phyloP scores from a whole-genome alignment of 2,888 invertebrate species.

The Masnerella sp. region DNA sequence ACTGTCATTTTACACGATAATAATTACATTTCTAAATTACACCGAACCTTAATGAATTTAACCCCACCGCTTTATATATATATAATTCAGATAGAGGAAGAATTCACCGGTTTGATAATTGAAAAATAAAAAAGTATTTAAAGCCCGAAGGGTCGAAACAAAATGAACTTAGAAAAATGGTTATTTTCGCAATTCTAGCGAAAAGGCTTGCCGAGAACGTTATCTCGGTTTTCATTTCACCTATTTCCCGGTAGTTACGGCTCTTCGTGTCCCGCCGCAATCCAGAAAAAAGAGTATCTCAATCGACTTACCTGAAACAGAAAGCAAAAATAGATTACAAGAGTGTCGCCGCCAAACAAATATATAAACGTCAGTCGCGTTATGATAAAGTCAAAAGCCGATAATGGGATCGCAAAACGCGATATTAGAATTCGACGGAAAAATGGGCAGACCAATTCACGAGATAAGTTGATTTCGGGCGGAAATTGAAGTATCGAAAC shows the following conservation, averaged over 20 bases:
- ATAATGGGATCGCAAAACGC: constrained; percentile 23
- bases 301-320: constrained; percentile 54
- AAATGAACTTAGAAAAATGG: too few relatives aligned
- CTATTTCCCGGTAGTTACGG: neutral
- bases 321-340: constrained; percentile 40
- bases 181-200: too few relatives aligned
- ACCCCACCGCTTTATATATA: too few relatives aligned
- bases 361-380: constrained; percentile 35
- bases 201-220: too few relatives aligned
- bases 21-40: too few relatives aligned
- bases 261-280: too few relatives aligned
- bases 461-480: constrained; percentile 45
- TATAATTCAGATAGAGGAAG: too few relatives aligned
- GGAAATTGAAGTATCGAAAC: constrained; percentile 49
- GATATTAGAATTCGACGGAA: constrained; percentile 22
- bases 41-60: too few relatives aligned
- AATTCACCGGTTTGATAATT: too few relatives aligned
- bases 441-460: constrained; percentile 25
- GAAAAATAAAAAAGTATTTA: too few relatives aligned
- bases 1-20: too few relatives aligned
- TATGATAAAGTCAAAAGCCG: constrained; percentile 37
- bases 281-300: constrained; percentile 24
- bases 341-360: constrained; percentile 23
- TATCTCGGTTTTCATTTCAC: neutral
- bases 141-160: too few relatives aligned